Evolutionary conservation across 2,797 vertebrate species (phyloP).

Genomic region (Ambastaia sidthimunki): DNA sequence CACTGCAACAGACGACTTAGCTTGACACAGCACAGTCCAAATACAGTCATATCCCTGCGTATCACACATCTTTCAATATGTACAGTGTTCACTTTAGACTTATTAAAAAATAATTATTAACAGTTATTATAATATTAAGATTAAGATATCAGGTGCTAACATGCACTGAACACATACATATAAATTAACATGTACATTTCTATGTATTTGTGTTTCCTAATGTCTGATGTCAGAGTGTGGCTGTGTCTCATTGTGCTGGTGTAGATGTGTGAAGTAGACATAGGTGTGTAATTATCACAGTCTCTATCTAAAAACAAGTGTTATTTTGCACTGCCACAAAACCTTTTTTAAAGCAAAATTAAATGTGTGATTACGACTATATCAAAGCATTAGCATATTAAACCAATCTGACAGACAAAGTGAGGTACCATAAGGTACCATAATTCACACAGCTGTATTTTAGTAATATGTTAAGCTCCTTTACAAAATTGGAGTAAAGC

Average conservation of each 20-base stretch:
- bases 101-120: slow-evolving; percentile 9
- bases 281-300: slow-evolving; percentile 15
- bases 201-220: slow-evolving; percentile 43
- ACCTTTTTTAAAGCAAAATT: slow-evolving; percentile 15
- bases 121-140: not conserved
- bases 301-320: slow-evolving; percentile 10
- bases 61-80: slow-evolving; percentile 40
- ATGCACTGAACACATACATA: not conserved
- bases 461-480: not conserved
- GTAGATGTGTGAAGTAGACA: not conserved
- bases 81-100: not conserved
- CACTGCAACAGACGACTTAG: slow-evolving; percentile 58
- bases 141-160: not conserved
- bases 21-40: slow-evolving; percentile 51
- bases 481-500: not conserved
- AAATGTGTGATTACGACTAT: slow-evolving; percentile 22
- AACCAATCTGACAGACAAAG: not conserved
- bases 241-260: not conserved
- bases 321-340: slow-evolving; percentile 13
- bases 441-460: not conserved
- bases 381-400: slow-evolving; percentile 20
- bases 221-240: slow-evolving; percentile 8
- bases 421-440: not conserved
- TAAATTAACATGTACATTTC: not conserved
- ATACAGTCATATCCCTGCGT: slow-evolving; percentile 51